These are phyloP conservation scores for Siniperca undulata DNA, from an alignment of 2,797 vertebrate species.

Conservation along the genomic window DNA sequence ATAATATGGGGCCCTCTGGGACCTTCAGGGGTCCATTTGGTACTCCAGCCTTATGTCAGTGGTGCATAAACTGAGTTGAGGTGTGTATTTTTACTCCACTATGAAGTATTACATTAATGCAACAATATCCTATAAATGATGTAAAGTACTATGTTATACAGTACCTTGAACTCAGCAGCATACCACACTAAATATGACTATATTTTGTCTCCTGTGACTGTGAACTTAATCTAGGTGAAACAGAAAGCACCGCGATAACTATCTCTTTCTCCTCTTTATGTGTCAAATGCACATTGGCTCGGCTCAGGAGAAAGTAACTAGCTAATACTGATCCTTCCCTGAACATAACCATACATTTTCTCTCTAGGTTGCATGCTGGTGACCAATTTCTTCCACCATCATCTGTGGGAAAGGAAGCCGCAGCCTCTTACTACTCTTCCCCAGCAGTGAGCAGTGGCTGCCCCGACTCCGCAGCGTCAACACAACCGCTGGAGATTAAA, in stretches of 20 bases:
- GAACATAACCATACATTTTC: constrained; percentile 6
- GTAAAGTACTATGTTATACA: background rate
- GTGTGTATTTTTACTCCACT: background rate
- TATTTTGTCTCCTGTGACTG: background rate
- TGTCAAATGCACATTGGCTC: background rate
- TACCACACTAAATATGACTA: background rate
- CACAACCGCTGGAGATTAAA: constrained; percentile 18
- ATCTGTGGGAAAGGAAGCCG: constrained; percentile 48
- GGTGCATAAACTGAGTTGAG: background rate
- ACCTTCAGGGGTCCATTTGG: background rate
- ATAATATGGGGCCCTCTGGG: no score
- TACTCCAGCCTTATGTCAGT: background rate
- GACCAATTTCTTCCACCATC: constrained; percentile 25
- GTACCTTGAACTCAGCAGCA: background rate
- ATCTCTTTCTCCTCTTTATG: background rate
- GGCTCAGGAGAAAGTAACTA: background rate
- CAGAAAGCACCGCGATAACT: constrained; percentile 12
- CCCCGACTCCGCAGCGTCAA: constrained; percentile 18
- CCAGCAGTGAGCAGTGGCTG: constrained; percentile 22
- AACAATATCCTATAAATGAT: background rate
- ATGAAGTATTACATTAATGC: background rate
- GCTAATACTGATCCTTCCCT: background rate
- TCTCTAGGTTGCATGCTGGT: constrained; percentile 12
- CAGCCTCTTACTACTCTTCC: constrained; percentile 31
- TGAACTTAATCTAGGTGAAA: constrained; percentile 11